Percentiles rank a stretch among this genome's conserved stretches.
phyloP scores from a whole-genome alignment of 2,888 invertebrate species.

The Lasioglossum villosulum region DNA sequence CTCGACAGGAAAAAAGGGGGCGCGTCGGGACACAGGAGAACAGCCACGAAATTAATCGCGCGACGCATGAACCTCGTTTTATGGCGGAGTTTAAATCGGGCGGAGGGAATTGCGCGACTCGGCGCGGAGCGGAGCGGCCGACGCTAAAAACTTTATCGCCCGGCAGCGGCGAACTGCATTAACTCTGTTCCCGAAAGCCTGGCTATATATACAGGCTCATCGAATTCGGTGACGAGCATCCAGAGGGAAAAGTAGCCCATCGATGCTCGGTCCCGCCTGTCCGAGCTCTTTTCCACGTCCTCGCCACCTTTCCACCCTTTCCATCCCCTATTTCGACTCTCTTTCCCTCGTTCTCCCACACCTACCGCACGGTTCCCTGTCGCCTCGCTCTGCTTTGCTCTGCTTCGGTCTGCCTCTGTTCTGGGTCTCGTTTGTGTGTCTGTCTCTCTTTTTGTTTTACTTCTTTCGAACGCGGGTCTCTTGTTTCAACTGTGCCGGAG shows the following conservation, averaged over 20 bases:
- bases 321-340: neutral
- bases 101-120: conserved; percentile 55
- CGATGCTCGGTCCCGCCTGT: conserved; percentile 39
- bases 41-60: conserved; percentile 70
- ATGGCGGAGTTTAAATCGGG: conserved; percentile 67
- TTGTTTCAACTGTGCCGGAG: conserved; percentile 32
- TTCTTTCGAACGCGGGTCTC: conserved; percentile 29
- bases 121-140: conserved; percentile 14
- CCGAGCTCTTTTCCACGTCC: conserved; percentile 40
- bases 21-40: conserved; percentile 27
- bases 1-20: neutral
- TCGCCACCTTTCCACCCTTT: conserved; percentile 9
- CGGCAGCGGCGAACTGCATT: conserved; percentile 71
- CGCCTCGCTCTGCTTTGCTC: neutral
- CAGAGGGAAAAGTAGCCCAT: conserved; percentile 59
- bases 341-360: neutral
- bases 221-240: conserved; percentile 64
- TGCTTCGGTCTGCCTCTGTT: neutral
- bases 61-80: conserved; percentile 55
- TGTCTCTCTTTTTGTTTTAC: conserved; percentile 21
- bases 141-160: conserved; percentile 74
- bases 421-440: neutral
- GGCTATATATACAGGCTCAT: conserved; percentile 44
- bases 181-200: conserved; percentile 61
- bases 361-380: neutral